Evolutionary conservation across 2,888 invertebrate species (phyloP).

Genomic region (Plebejus anna): DNA sequence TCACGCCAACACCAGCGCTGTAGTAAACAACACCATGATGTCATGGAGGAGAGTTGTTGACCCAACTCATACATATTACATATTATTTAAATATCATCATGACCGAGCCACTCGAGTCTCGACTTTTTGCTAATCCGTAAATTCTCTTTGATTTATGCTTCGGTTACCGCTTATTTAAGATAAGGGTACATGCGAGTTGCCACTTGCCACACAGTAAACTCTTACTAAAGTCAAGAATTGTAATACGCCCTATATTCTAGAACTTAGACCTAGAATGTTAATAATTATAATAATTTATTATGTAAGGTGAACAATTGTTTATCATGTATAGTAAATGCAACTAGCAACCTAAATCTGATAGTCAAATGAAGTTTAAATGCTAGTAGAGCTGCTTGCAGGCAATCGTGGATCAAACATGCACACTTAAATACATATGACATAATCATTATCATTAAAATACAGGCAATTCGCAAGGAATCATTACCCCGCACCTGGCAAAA

Average conservation of each 20-base stretch:
- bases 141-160: slow-evolving; percentile 1
- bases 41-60: slow-evolving; percentile 69
- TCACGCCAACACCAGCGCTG: slow-evolving; percentile 46
- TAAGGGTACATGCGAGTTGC: too few species aligned
- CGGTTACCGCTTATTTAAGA: not conserved
- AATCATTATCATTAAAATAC: not conserved
- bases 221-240: not conserved
- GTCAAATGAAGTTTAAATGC: not conserved
- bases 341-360: not conserved
- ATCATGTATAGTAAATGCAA: not conserved
- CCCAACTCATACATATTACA: slow-evolving; percentile 11
- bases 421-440: not conserved
- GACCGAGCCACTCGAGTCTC: not conserved
- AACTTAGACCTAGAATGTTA: not conserved
- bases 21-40: slow-evolving; percentile 68
- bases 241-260: not conserved
- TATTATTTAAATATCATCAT: slow-evolving; percentile 11
- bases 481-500: not conserved
- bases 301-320: not conserved
- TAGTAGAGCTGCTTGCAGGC: not conserved
- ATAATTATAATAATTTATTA: too few species aligned
- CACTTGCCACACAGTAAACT: too few species aligned
- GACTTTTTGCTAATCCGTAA: slow-evolving; percentile 4
- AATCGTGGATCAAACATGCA: not conserved
- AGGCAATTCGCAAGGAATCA: not conserved